Conservation (phyloP, 2,113 vertebrate genomes). For the Atractosteus spatula region DNA sequence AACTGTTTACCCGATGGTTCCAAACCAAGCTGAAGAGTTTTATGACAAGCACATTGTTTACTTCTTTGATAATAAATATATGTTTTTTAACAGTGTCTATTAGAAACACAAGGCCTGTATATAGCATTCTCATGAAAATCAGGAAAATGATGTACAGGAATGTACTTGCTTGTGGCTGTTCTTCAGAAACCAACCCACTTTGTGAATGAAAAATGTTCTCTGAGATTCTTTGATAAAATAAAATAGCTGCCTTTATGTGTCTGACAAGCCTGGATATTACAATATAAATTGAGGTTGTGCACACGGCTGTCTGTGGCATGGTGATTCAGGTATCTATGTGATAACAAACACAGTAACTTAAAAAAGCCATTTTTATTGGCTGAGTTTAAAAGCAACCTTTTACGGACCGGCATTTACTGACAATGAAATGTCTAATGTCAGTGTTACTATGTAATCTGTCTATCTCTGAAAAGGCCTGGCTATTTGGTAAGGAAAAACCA, state of each 20-base stretch:
- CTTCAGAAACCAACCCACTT: background rate
- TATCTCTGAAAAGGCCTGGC: background rate
- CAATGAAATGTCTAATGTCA: background rate
- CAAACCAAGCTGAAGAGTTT: too few species aligned
- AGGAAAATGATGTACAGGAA: too few species aligned
- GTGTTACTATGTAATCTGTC: background rate
- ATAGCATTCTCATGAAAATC: too few species aligned
- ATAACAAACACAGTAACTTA: background rate
- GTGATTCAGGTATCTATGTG: background rate
- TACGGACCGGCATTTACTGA: background rate
- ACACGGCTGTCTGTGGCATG: background rate
- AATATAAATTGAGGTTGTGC: conserved; percentile 7
- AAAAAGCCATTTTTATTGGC: background rate
- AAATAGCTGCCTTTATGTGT: background rate
- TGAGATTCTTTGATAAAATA: background rate
- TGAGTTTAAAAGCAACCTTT: background rate
- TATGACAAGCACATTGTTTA: too few species aligned
- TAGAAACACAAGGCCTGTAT: too few species aligned
- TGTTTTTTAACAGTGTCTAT: too few species aligned
- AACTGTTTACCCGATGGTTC: too few species aligned
- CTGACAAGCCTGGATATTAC: background rate
- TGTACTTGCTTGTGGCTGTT: background rate
- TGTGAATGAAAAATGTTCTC: background rate
- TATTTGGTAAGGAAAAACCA: background rate
- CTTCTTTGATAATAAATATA: too few species aligned